Evolutionary conservation across 2,797 vertebrate genomes (phyloP).

Genomic region (Hylomyscus alleni): DNA sequence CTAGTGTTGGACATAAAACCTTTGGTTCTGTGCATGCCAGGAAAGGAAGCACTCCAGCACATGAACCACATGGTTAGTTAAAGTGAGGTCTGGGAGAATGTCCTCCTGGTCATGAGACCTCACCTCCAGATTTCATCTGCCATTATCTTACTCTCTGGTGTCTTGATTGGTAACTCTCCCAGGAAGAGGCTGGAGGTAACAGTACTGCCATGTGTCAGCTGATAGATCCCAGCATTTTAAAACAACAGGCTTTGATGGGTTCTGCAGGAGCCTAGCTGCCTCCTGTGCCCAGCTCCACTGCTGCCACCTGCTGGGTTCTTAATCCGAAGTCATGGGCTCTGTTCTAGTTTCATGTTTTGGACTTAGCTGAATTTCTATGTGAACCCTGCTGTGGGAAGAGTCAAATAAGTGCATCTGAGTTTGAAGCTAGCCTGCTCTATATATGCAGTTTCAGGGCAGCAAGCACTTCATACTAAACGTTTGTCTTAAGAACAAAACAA

Average conservation of each 20-base stretch:
- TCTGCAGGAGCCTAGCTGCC: not conserved
- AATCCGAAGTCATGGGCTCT: not conserved
- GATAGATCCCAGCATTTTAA: not conserved
- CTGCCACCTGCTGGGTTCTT: not conserved
- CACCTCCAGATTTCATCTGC: not conserved
- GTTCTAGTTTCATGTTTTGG: not conserved
- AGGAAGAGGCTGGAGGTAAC: not conserved
- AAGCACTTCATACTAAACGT: no score
- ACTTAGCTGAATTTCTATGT: not conserved
- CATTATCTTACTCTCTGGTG: not conserved
- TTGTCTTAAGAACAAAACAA: no score
- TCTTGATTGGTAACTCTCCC: not conserved
- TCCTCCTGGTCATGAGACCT: not conserved
- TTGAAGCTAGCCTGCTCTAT: no score
- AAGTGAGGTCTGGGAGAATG: fast-evolving
- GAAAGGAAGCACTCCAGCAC: not conserved
- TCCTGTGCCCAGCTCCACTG: not conserved
- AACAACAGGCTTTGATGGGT: not conserved
- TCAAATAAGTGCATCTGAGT: no score
- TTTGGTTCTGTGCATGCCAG: not conserved
- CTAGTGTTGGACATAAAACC: not conserved
- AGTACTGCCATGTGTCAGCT: not conserved
- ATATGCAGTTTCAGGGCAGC: no score
- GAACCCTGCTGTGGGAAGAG: not conserved
- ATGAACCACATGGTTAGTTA: not conserved